These are phyloP conservation scores for Heliconius erato DNA, from an alignment of 2,888 invertebrate genomes.

Conservation along the genomic window DNA sequence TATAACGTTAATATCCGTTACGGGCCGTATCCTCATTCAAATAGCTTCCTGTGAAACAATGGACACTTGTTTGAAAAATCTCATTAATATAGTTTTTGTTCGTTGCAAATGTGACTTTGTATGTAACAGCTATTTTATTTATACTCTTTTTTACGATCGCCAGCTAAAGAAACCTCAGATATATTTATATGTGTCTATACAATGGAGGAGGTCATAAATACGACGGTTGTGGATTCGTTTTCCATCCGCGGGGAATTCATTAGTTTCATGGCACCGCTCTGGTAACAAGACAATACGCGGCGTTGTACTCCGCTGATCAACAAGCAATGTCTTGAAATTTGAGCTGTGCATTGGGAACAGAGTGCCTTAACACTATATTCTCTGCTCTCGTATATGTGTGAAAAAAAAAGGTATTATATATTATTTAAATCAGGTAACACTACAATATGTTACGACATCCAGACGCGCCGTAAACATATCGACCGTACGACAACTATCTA, in stretches of 20 bases:
- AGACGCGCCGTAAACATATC: slow-evolving; percentile 8
- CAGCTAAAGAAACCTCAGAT: neutral
- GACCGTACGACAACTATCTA: slow-evolving; percentile 4
- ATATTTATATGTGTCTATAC: neutral
- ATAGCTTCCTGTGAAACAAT: slow-evolving; percentile 71
- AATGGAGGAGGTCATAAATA: too few relatives aligned
- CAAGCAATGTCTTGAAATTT: neutral
- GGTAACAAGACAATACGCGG: too few relatives aligned
- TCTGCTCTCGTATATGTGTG: too few relatives aligned
- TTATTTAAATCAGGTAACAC: neutral
- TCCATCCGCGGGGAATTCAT: neutral
- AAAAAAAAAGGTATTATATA: neutral
- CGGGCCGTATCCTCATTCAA: slow-evolving; percentile 68
- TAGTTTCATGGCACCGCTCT: too few relatives aligned
- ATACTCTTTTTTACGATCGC: neutral
- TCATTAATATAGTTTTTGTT: slow-evolving; percentile 49
- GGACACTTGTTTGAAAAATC: slow-evolving; percentile 51
- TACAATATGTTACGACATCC: slow-evolving; percentile 7
- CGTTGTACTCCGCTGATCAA: neutral
- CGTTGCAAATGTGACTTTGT: slow-evolving; percentile 23
- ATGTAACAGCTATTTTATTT: slow-evolving; percentile 24
- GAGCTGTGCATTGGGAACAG: neutral
- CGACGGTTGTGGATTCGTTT: neutral
- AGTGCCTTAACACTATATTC: neutral
- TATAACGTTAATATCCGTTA: slow-evolving; percentile 69